These are phyloP conservation scores for Drosophila anomelani DNA, from an alignment of 2,888 invertebrate genomes.

Conservation along the genomic window DNA sequence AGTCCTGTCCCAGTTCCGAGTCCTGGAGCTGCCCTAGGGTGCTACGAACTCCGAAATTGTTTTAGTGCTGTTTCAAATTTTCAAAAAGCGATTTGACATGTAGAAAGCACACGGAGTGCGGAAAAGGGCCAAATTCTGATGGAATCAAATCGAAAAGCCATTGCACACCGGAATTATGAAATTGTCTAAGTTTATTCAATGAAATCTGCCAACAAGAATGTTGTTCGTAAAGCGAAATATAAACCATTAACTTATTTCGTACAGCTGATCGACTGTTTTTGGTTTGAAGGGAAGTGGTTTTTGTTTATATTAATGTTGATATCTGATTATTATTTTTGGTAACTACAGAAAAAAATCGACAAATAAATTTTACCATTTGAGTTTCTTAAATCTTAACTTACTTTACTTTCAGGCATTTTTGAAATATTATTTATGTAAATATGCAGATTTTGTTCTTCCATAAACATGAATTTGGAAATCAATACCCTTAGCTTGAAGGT, in stretches of 20 bases:
- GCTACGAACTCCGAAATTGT: constrained; percentile 50
- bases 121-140: constrained; percentile 35
- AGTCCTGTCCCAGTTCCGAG: constrained; percentile 7
- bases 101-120: constrained; percentile 23
- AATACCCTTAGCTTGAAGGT: neutral
- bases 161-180: constrained; percentile 1
- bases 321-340: too few species aligned
- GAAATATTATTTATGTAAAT: neutral
- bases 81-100: constrained; percentile 46
- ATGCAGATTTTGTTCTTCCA: neutral
- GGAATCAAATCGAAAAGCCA: constrained; percentile 15
- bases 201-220: neutral
- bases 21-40: constrained; percentile 25
- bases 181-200: neutral
- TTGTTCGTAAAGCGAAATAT: neutral
- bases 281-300: too few species aligned
- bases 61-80: constrained; percentile 49
- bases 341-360: too few species aligned
- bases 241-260: neutral
- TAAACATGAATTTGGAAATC: neutral
- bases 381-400: too few species aligned
- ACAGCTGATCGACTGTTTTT: too few species aligned
- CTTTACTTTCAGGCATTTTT: neutral
- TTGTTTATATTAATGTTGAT: too few species aligned
- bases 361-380: too few species aligned